Evolutionary conservation across 2,113 vertebrate genomes (phyloP).

Genomic region (Alosa alosa): DNA sequence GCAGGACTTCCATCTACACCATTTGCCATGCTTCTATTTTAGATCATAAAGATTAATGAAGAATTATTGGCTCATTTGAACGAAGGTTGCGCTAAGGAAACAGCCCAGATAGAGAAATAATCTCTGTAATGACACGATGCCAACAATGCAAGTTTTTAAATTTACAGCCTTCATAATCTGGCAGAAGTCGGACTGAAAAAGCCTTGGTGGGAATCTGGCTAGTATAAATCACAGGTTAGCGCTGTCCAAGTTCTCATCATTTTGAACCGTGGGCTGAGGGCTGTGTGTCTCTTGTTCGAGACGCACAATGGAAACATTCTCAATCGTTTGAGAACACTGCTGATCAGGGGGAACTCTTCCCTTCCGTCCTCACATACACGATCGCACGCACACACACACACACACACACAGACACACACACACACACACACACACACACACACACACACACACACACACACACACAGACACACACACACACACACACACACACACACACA

Average conservation of each 20-base stretch:
- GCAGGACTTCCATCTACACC: constrained; percentile 24
- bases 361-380: neutral
- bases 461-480: neutral
- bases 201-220: constrained; percentile 22
- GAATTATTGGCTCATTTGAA: constrained; percentile 36
- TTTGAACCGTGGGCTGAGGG: constrained; percentile 31
- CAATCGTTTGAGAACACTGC: neutral
- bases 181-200: constrained; percentile 2
- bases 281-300: constrained; percentile 28
- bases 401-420: neutral
- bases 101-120: constrained; percentile 24
- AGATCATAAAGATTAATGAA: constrained; percentile 25
- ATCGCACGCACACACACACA: neutral
- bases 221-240: constrained; percentile 46
- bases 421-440: neutral
- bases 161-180: constrained; percentile 14
- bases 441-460: neutral
- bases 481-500: neutral
- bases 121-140: neutral
- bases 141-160: constrained; percentile 10
- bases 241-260: constrained; percentile 21
- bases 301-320: constrained; percentile 31
- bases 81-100: constrained; percentile 21
- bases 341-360: neutral
- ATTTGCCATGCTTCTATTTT: neutral